Evolutionary conservation across 2,797 vertebrate species (phyloP), one percentile per base, ranked within the genome.

Genomic region (Ambastaia sidthimunki): DNA sequence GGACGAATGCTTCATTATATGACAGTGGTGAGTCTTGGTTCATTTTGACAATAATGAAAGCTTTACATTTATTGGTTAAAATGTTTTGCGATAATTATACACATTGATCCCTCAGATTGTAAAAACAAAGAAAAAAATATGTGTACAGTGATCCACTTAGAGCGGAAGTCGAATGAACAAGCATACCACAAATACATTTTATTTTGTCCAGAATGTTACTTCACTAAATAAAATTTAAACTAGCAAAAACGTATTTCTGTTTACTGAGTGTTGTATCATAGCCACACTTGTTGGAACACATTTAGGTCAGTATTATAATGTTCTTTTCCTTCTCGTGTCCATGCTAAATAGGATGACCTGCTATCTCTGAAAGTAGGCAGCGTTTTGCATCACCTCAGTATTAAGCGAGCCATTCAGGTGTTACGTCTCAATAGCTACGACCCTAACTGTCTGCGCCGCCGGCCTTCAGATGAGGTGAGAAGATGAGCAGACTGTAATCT

Each of bases 1-100:
- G 98, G 98, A 1, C 93, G 97, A 79, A 98, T 99, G 98, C 94
- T 99, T 21, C 98, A 99, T 85, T 99, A 99, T 88, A 97, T 99
- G 97, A 98, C 94, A 0, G 93, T 98, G 88, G 98, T 98, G 90
- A 95, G 96, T 94, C 59, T 76, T 82, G 52, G 67, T 37, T 47
- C 18, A n/a, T 52, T 16, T n/a, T 52, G 15, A 18, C 50, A 18
- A 15, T 52, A 52, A 52, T n/a, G 1, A 7, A 41, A 10, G 37
- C 37, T 41, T 41, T 11, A 41, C 9, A n/a, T 41, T 9, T 41
- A 9, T 41, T 7, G n/a, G n/a, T n/a, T n/a, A n/a, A n/a, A n/a
- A n/a, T n/a, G n/a, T n/a, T n/a, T n/a, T n/a, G n/a, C n/a, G n/a
- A 4, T 52, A 4, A 52, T 18, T 13, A 16, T 13, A 50, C 1